These are phyloP conservation scores for Brachionus asplanchnoidis DNA, from an alignment of 1,140 invertebrate species.

Conservation along the genomic window DNA sequence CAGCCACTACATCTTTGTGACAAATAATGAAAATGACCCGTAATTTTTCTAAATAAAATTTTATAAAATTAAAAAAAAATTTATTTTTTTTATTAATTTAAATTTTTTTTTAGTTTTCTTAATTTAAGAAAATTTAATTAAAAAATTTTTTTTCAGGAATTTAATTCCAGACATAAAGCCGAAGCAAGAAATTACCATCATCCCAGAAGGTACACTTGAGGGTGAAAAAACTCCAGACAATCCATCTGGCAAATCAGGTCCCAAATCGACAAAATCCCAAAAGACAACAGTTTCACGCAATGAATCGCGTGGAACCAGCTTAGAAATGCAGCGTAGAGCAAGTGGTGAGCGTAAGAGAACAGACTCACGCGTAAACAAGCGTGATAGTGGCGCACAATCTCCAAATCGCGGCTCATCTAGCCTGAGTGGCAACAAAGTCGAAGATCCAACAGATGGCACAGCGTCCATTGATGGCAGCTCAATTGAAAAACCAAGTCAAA, in stretches of 20 bases:
- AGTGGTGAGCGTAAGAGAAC: slow-evolving; percentile 51
- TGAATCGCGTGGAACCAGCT: not conserved
- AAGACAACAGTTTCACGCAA: not conserved
- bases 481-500: slow-evolving; percentile 43
- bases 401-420: slow-evolving; percentile 9
- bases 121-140: too few relatives aligned
- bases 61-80: not conserved
- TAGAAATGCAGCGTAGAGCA: slow-evolving; percentile 45
- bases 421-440: slow-evolving; percentile 1
- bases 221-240: slow-evolving; percentile 38
- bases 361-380: slow-evolving; percentile 42
- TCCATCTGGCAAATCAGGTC: not conserved
- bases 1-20: slow-evolving; percentile 54
- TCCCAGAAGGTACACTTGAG: slow-evolving; percentile 12
- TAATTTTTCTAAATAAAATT: slow-evolving; percentile 1
- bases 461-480: not conserved
- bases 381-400: slow-evolving; percentile 43
- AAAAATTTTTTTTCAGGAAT: slow-evolving; percentile 45
- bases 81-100: too few relatives aligned
- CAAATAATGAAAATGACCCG: slow-evolving; percentile 46
- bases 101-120: not conserved
- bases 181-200: slow-evolving; percentile 43
- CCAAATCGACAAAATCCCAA: not conserved
- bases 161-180: slow-evolving; percentile 49
- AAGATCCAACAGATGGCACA: not conserved